phyloP scores from a whole-genome alignment of 2,888 invertebrate genomes.

The Tetheella fluctuosa region DNA sequence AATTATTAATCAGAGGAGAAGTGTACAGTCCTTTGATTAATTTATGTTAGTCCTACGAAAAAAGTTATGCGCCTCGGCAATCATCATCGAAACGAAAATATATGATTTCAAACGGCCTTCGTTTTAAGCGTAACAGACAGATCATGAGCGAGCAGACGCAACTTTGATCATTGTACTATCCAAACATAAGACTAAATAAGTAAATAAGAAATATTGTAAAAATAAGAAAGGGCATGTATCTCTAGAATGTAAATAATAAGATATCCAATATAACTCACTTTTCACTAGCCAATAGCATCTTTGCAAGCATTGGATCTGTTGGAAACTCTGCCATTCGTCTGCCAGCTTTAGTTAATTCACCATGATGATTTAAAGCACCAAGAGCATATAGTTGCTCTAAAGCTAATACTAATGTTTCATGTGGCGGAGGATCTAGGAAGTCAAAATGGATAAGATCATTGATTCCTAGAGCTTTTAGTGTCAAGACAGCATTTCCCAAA shows the following conservation, averaged over 20 bases:
- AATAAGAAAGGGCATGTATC: background rate
- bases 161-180: too few species aligned
- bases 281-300: constrained; percentile 98
- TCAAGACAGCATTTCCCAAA: constrained; percentile 97
- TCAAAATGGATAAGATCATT: constrained; percentile 99
- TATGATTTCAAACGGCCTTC: too few species aligned
- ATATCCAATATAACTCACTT: constrained; percentile 85
- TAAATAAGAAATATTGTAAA: background rate
- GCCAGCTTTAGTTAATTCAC: constrained; percentile 98
- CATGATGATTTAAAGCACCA: constrained; percentile 98
- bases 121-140: too few species aligned
- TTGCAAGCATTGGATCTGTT: constrained; percentile 99
- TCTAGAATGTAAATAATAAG: background rate
- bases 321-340: constrained; percentile 99
- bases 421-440: constrained; percentile 98
- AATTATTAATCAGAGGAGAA: too few species aligned
- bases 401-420: constrained; percentile 95
- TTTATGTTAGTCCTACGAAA: too few species aligned
- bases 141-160: too few species aligned
- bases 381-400: constrained; percentile 98
- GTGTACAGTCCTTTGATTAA: too few species aligned
- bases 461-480: constrained; percentile 98
- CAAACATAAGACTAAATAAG: too few species aligned
- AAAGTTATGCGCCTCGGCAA: too few species aligned
- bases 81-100: too few species aligned